Evolutionary conservation across 1,140 invertebrate genomes (phyloP).

Genomic region (Zeugodacus cucurbitae): DNA sequence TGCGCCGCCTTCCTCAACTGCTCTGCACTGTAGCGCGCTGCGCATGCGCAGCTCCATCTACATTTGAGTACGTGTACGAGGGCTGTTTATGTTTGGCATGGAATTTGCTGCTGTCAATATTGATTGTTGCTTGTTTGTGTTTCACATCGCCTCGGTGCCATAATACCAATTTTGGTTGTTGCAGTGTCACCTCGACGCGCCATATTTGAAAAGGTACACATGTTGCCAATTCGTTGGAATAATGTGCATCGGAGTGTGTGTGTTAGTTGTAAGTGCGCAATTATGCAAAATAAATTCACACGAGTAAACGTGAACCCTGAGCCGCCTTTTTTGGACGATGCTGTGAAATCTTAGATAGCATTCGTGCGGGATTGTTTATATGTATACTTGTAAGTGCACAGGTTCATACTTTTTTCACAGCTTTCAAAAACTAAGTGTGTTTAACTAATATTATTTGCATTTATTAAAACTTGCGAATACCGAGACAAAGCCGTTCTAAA

Average conservation of each 20-base stretch:
- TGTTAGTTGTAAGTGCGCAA: neutral
- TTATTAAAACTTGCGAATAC: too few species aligned
- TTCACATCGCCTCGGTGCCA: neutral
- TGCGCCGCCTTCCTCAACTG: neutral
- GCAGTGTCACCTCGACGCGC: constrained; percentile 1
- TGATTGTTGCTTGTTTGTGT: constrained; percentile 25
- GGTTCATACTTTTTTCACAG: neutral
- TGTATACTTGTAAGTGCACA: neutral
- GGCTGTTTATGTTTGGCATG: neutral
- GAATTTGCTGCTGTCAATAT: constrained; percentile 26
- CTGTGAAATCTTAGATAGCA: neutral
- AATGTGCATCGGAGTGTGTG: neutral
- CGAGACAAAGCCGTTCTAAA: too few species aligned
- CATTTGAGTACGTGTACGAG: too few species aligned
- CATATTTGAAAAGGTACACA: constrained; percentile 25
- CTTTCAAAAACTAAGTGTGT: neutral
- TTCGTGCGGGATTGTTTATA: neutral
- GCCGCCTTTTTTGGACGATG: neutral
- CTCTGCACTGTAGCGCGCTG: neutral
- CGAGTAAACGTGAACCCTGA: constrained; percentile 11
- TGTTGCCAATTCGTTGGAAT: neutral
- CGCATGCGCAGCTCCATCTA: neutral
- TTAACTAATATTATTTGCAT: too few species aligned
- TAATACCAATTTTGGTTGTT: constrained; percentile 22
- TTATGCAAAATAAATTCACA: constrained; percentile 30